A percentile compares a stretch with the other conserved stretches of the same genome.
Evolutionary conservation across 2,888 invertebrate species (phyloP).

Genomic region (Chirona hameri): DNA sequence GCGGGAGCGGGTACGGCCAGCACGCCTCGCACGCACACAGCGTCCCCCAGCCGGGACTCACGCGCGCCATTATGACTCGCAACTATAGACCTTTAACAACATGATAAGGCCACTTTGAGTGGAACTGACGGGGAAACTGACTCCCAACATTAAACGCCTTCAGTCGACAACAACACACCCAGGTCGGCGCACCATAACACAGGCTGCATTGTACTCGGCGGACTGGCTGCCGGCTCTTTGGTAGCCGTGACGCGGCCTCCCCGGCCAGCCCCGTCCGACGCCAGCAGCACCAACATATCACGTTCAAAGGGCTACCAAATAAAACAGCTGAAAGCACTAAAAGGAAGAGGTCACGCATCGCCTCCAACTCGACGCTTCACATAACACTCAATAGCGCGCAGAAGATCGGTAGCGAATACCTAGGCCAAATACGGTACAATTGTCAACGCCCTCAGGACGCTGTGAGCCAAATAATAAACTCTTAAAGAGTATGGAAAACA

Average conservation of each 20-base stretch:
- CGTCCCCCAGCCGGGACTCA: background rate
- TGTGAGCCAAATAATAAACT: background rate
- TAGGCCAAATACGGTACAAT: background rate
- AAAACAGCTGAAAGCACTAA: conserved; percentile 26
- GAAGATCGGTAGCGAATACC: background rate
- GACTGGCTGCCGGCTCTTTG: background rate
- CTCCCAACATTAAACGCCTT: background rate
- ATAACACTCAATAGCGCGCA: background rate
- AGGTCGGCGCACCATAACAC: background rate
- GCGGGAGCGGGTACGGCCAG: background rate
- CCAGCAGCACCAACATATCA: background rate
- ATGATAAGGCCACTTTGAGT: conserved; percentile 22
- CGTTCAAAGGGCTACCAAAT: background rate
- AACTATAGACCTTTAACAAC: background rate
- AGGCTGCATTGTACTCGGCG: background rate
- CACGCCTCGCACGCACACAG: background rate
- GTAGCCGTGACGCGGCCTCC: background rate
- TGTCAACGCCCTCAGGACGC: background rate
- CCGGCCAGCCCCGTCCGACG: background rate
- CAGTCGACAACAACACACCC: background rate
- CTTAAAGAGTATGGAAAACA: conserved; percentile 24
- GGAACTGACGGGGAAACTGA: background rate
- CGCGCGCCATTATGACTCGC: background rate
- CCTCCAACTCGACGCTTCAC: background rate
- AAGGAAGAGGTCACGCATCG: background rate